Conservation (phyloP, 2,888 invertebrate species). For the Agrilus biguttatus region DNA sequence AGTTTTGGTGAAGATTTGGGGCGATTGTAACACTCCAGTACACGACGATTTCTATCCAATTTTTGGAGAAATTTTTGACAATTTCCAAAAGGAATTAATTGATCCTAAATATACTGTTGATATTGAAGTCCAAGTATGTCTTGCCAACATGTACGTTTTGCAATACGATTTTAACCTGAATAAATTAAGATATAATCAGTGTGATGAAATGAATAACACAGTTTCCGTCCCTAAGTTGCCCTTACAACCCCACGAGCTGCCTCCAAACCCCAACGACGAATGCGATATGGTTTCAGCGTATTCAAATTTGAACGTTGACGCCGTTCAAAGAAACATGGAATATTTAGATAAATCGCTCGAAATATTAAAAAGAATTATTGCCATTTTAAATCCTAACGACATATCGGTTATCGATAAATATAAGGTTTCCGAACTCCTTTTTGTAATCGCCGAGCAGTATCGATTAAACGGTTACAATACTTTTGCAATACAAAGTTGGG, state of each 20-base stretch:
- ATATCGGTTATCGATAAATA: slow-evolving; percentile 4
- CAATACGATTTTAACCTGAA: slow-evolving; percentile 13
- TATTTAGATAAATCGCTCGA: slow-evolving; percentile 13
- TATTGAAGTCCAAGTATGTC: slow-evolving; percentile 9
- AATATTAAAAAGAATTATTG: slow-evolving; percentile 4
- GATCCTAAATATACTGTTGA: neutral
- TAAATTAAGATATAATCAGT: slow-evolving; percentile 14
- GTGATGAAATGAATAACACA: slow-evolving; percentile 16
- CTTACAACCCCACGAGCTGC: slow-evolving; percentile 5
- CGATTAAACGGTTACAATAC: slow-evolving; percentile 15
- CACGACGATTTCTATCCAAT: slow-evolving; percentile 11
- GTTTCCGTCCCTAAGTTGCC: slow-evolving; percentile 2
- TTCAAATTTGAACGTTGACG: slow-evolving; percentile 16
- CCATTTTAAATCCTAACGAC: neutral
- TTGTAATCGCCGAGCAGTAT: slow-evolving; percentile 17
- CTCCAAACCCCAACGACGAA: slow-evolving; percentile 17
- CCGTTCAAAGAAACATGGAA: slow-evolving; percentile 10
- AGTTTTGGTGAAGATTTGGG: slow-evolving; percentile 14
- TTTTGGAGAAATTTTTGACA: slow-evolving; percentile 9
- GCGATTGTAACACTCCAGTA: slow-evolving; percentile 10
- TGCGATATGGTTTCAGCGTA: slow-evolving; percentile 20
- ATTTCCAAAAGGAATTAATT: slow-evolving; percentile 9
- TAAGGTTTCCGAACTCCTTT: slow-evolving; percentile 4
- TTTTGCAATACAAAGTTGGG: slow-evolving; percentile 13
- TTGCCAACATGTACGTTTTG: slow-evolving; percentile 15